Evolutionary conservation across 2,888 invertebrate genomes (phyloP), one percentile per base, ranked within the genome.

Genomic region (Smittia aterrima): DNA sequence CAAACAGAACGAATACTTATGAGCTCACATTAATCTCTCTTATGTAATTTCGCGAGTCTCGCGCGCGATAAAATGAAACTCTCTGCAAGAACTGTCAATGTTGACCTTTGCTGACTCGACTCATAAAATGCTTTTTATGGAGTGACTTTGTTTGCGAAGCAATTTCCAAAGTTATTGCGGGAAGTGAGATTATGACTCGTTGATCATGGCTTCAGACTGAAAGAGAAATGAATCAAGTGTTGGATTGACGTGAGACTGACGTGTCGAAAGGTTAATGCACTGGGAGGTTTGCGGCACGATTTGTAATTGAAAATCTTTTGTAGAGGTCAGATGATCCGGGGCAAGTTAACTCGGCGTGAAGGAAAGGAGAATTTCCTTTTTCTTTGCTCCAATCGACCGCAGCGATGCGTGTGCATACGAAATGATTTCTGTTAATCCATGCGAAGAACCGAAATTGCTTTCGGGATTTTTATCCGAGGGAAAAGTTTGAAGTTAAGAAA

Each of bases 1-100:
- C 58, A 22, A 58, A n/a, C 58, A 58, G 47, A 58, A 58, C 58
- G 47, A 47, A 47, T 47, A n/a, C n/a, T n/a, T n/a, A 47, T 47
- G 47, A 47, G 11, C 11, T 47, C 47, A n/a, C 3, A 6, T 13
- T 47, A 47, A 47, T 47, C 47, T n/a, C 18, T 58, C 18, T 58
- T 58, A 22, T 58, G 13, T 20, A n/a, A 58, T 58, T 22, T 6
- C 58, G 58, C 58, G 18, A 58, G 58, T 13, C 16, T 47, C 11
- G 11, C 47, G 47, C 47, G 47, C 47, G 47, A 47, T 47, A 47
- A 47, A 47, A 47, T n/a, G 47, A 47, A 47, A 47, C 32, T 47
- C 38, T 4, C 47, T n/a, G 16, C 47, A 47, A n/a, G 47, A 16
- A 47, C 16, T 47, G 47, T 47, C 11, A 47, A 47, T 47, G 47